phyloP scores from a whole-genome alignment of 1,140 invertebrate genomes.

The Drepana arcuata region DNA sequence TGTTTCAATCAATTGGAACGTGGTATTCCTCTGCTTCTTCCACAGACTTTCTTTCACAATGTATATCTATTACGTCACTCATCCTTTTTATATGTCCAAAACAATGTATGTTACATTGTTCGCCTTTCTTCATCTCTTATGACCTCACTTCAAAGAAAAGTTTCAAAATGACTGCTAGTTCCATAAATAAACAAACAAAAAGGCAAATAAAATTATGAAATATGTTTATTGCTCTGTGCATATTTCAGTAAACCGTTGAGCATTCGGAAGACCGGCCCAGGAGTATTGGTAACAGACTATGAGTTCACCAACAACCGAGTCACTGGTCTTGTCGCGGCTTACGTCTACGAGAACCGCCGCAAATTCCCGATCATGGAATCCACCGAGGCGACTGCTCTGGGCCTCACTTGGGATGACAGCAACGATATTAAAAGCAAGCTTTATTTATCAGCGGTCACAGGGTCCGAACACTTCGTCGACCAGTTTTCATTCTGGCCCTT shows the following conservation, averaged over 20 bases:
- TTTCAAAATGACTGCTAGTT: too few relatives aligned
- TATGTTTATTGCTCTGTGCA: too few relatives aligned
- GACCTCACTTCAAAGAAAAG: too few relatives aligned
- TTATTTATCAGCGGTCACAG: slow-evolving; percentile 37
- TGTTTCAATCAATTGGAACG: too few relatives aligned
- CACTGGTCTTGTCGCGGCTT: slow-evolving; percentile 33
- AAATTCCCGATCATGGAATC: slow-evolving; percentile 24
- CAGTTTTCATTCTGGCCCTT: slow-evolving; percentile 43
- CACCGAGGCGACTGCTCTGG: slow-evolving; percentile 27
- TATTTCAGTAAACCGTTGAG: slow-evolving; percentile 31
- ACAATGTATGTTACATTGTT: too few relatives aligned
- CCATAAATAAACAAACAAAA: too few relatives aligned
- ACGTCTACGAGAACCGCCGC: slow-evolving; percentile 31
- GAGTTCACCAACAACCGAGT: slow-evolving; percentile 45
- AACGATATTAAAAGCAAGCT: slow-evolving; percentile 20
- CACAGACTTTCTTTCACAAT: too few relatives aligned
- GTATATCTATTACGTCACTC: too few relatives aligned
- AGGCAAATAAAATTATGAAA: too few relatives aligned
- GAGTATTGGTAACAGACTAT: slow-evolving; percentile 20
- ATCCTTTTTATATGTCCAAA: too few relatives aligned
- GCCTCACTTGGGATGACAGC: slow-evolving; percentile 34
- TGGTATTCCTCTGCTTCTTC: too few relatives aligned
- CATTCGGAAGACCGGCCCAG: slow-evolving; percentile 28
- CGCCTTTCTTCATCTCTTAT: too few relatives aligned
- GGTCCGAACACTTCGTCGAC: slow-evolving; percentile 35